Percentiles rank a stretch among this genome's conserved stretches.
Evolutionary conservation across 2,113 vertebrate genomes (phyloP).

Genomic region (Etheostoma cragini): DNA sequence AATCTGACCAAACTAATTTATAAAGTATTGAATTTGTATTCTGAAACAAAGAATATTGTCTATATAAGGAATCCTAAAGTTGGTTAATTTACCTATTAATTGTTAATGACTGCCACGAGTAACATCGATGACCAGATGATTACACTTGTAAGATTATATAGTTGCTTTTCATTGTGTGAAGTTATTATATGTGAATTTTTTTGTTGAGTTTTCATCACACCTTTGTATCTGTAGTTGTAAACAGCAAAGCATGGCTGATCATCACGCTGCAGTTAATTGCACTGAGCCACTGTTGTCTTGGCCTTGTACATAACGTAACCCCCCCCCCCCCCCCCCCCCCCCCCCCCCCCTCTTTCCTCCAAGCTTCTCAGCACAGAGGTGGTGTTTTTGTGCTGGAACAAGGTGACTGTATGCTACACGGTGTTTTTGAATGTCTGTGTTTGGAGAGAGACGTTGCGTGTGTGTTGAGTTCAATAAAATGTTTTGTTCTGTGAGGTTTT

Average conservation of each 20-base stretch:
- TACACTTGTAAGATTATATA: conserved; percentile 17
- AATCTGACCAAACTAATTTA: conserved; percentile 34
- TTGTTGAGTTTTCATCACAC: conserved; percentile 15
- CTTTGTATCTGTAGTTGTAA: conserved; percentile 52
- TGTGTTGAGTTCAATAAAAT: conserved; percentile 72
- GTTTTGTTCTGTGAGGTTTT: conserved; percentile 44
- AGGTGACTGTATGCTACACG: conserved; percentile 36
- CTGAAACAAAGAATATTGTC: conserved; percentile 37
- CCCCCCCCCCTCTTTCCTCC: not conserved
- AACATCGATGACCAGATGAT: conserved; percentile 57
- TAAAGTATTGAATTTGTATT: conserved; percentile 60
- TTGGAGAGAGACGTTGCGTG: conserved; percentile 50
- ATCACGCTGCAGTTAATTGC: conserved; percentile 58
- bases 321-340: rapidly evolving
- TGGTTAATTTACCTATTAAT: conserved; percentile 56
- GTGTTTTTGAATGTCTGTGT: conserved; percentile 50
- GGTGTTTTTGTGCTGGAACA: conserved; percentile 30
- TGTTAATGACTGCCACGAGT: conserved; percentile 55
- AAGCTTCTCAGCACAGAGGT: conserved; percentile 32
- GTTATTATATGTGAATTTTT: conserved; percentile 28
- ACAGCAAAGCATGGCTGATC: conserved; percentile 61
- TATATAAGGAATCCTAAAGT: conserved; percentile 43
- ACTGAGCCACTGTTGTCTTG: conserved; percentile 63
- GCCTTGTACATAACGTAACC: conserved; percentile 36
- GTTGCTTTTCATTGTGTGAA: conserved; percentile 50